A percentile compares a stretch with the other conserved stretches of the same genome.
These are phyloP conservation scores for Troides oblongomaculatus DNA, from an alignment of 2,888 invertebrate genomes.

Conservation along the genomic window DNA sequence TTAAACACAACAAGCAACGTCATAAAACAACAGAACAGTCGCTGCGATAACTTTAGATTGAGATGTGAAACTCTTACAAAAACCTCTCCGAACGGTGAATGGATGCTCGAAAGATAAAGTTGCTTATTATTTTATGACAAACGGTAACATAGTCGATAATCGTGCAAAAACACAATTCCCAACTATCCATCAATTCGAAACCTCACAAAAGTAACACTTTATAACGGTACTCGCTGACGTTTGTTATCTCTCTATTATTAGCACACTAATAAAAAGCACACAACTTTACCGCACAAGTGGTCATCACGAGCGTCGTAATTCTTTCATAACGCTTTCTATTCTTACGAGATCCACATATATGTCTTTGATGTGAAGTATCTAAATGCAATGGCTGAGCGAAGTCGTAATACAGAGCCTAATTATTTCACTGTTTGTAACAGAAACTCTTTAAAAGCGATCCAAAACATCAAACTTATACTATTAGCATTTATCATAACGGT, in stretches of 20 bases:
- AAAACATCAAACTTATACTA: no score
- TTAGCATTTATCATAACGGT: no score
- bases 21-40: not conserved
- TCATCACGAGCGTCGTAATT: slow-evolving; percentile 22
- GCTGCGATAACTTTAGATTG: not conserved
- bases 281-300: slow-evolving; percentile 25
- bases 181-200: slow-evolving; percentile 2
- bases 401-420: no score
- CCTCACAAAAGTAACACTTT: slow-evolving; percentile 20
- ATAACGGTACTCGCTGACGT: slow-evolving; percentile 22
- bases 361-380: no score
- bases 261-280: slow-evolving; percentile 28
- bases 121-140: slow-evolving; percentile 6
- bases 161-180: slow-evolving; percentile 12
- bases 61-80: not conserved
- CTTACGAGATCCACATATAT: not conserved
- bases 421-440: no score
- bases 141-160: slow-evolving; percentile 10
- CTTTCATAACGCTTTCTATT: slow-evolving; percentile 22
- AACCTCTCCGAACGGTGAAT: not conserved
- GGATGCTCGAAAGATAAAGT: not conserved
- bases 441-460: no score
- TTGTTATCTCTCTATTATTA: slow-evolving; percentile 29
- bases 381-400: no score
- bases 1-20: not conserved